Percentiles rank a stretch among this genome's conserved stretches.
These are phyloP conservation scores for Lordiphosa stackelbergi DNA, from an alignment of 1,140 invertebrate genomes.

Conservation along the genomic window DNA sequence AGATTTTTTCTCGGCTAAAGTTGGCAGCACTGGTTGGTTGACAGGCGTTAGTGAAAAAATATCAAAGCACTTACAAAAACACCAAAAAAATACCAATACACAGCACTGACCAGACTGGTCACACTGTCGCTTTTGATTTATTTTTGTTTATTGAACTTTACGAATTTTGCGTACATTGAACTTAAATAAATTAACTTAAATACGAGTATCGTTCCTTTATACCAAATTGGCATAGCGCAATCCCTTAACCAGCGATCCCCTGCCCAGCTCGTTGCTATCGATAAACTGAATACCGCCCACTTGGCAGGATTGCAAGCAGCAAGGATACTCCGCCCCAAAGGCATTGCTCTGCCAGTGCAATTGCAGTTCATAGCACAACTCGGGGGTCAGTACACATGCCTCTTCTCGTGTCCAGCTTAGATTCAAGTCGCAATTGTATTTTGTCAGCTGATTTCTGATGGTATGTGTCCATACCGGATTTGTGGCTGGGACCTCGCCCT, in stretches of 20 bases:
- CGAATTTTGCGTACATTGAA: conserved; percentile 28
- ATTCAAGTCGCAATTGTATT: conserved; percentile 73
- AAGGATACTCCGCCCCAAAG: conserved; percentile 71
- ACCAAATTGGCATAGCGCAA: conserved; percentile 65
- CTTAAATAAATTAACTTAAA: conserved; percentile 10
- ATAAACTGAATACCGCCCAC: conserved; percentile 61
- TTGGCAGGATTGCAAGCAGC: conserved; percentile 60
- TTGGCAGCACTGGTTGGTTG: too few species aligned
- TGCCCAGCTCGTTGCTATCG: conserved; percentile 59
- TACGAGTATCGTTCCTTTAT: conserved; percentile 17
- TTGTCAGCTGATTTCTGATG: conserved; percentile 55
- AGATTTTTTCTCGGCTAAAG: too few species aligned
- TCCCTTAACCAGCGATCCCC: conserved; percentile 69
- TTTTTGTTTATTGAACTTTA: conserved; percentile 58
- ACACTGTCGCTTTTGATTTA: too few species aligned
- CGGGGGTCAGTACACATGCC: conserved; percentile 62
- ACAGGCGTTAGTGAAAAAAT: too few species aligned
- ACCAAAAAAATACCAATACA: too few species aligned
- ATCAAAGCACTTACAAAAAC: too few species aligned
- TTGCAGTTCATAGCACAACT: conserved; percentile 58
- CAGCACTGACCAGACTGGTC: too few species aligned
- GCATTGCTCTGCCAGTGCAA: conserved; percentile 54
- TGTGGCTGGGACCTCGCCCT: conserved; percentile 14
- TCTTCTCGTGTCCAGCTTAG: conserved; percentile 52
- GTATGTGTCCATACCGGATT: conserved; percentile 53